phyloP scores from a whole-genome alignment of 2,888 invertebrate genomes.

The Graphium colonna region DNA sequence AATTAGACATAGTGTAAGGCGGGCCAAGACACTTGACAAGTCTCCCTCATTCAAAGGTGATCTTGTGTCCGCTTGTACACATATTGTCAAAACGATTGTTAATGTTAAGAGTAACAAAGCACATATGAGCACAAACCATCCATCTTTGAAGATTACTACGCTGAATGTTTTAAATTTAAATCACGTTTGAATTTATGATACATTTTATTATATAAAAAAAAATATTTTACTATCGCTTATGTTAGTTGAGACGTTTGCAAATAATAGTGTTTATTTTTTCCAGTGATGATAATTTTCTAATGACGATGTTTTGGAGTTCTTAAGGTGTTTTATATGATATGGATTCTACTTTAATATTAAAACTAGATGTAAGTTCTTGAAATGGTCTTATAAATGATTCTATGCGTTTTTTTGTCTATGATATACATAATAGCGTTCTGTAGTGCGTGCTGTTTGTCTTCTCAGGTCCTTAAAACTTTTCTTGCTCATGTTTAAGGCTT shows the following conservation, averaged over 20 bases:
- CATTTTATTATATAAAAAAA: conserved; percentile 76
- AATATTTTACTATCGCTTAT: conserved; percentile 77
- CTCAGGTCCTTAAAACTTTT: conserved; percentile 25
- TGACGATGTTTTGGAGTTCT: conserved; percentile 53
- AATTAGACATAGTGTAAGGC: conserved; percentile 44
- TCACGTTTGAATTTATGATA: conserved; percentile 80
- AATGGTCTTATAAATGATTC: conserved; percentile 42
- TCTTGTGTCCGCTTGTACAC: conserved; percentile 34
- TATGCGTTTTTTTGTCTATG: conserved; percentile 53
- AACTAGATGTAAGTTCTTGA: conserved; percentile 44
- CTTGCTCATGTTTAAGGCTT: conserved; percentile 24
- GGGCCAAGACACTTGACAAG: conserved; percentile 27
- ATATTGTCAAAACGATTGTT: conserved; percentile 62
- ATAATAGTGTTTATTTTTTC: conserved; percentile 75
- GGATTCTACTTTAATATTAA: conserved; percentile 58
- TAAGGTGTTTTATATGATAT: conserved; percentile 66
- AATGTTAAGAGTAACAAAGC: conserved; percentile 72
- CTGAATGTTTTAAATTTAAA: conserved; percentile 74
- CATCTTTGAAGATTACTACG: conserved; percentile 72
- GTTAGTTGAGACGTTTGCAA: conserved; percentile 76
- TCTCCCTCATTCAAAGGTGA: conserved; percentile 9
- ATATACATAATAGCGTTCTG: conserved; percentile 45
- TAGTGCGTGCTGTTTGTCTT: conserved; percentile 40
- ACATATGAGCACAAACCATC: conserved; percentile 79
- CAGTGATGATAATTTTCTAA: conserved; percentile 58